phyloP scores from a whole-genome alignment of 2,113 vertebrate genomes.

The Todiramphus saurophagus region DNA sequence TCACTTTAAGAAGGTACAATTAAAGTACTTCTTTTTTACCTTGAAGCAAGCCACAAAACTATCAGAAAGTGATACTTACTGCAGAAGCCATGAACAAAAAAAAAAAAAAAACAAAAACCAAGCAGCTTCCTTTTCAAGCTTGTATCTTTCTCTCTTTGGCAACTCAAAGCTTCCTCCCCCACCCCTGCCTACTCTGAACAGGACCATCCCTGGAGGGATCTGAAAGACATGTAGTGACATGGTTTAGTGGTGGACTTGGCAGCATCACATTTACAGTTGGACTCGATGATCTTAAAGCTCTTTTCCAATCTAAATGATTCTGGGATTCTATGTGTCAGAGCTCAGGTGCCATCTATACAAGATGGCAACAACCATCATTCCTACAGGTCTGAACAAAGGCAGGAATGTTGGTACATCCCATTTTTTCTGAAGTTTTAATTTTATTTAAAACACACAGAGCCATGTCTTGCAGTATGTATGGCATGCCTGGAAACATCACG shows the following conservation, averaged over 20 bases:
- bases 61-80: not conserved
- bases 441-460: not conserved
- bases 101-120: not conserved
- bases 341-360: not conserved
- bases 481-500: not conserved
- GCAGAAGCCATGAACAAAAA: not conserved
- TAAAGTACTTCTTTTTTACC: not conserved
- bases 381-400: not conserved
- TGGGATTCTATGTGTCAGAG: not conserved
- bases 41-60: not conserved
- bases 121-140: not conserved
- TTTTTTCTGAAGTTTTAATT: not conserved
- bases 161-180: not conserved
- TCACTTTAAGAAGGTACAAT: not conserved
- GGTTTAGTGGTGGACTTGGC: not conserved
- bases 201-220: not conserved
- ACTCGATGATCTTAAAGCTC: not conserved
- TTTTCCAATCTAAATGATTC: not conserved
- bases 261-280: not conserved
- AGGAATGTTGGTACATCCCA: not conserved
- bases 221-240: rapidly evolving
- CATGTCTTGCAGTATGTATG: not conserved
- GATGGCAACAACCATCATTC: not conserved
- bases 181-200: not conserved
- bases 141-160: not conserved